A percentile compares a stretch with the other conserved stretches of the same genome.
phyloP scores from a whole-genome alignment of 2,797 vertebrate genomes.

The Aulostomus chinensis region DNA sequence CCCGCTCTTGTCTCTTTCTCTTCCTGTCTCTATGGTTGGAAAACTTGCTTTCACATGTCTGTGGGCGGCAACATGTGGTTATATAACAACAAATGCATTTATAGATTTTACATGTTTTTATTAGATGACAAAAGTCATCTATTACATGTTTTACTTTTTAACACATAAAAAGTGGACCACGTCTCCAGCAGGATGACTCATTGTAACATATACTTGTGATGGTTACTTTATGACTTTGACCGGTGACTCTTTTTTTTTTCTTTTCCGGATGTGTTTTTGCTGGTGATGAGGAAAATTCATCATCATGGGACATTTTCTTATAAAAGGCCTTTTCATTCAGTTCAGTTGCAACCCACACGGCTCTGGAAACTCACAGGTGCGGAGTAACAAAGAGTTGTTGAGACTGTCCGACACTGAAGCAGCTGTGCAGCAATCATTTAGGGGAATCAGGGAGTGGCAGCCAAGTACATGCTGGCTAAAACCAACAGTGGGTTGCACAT shows the following conservation, averaged over 20 bases:
- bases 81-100: constrained; percentile 24
- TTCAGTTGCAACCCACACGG: constrained; percentile 17
- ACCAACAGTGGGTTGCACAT: no score
- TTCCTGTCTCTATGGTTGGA: no score
- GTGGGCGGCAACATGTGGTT: constrained; percentile 35
- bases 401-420: constrained; percentile 6
- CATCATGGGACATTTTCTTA: constrained; percentile 12
- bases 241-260: background rate
- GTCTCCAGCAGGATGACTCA: no score
- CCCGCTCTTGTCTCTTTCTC: no score
- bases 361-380: constrained; percentile 14
- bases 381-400: background rate
- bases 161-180: no score
- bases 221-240: no score
- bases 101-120: no score
- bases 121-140: no score
- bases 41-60: constrained; percentile 50
- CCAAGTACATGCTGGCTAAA: no score
- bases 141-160: no score
- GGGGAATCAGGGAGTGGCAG: constrained; percentile 28
- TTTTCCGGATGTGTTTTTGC: no score
- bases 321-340: constrained; percentile 31
- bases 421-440: constrained; percentile 21
- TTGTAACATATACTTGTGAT: no score
- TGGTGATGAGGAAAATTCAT: constrained; percentile 7